These are phyloP conservation scores for Carposina sasakii DNA, from an alignment of 1,140 invertebrate genomes.

Conservation along the genomic window DNA sequence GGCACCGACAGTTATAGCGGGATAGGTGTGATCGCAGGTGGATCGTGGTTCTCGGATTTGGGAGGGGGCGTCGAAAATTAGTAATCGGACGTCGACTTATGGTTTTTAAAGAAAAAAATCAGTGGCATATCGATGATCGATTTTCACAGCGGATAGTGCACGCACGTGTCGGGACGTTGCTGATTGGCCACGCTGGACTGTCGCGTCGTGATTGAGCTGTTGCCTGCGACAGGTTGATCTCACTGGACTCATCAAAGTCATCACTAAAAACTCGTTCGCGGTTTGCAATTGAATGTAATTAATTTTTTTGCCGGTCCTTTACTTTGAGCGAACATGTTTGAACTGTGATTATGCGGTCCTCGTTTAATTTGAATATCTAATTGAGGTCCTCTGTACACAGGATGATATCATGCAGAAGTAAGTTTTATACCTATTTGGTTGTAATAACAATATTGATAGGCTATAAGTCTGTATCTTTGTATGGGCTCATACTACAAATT, in stretches of 20 bases:
- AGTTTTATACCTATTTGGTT: too few species aligned
- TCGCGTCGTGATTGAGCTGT: constrained; percentile 31
- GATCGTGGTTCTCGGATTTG: constrained; percentile 61
- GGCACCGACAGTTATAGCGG: constrained; percentile 60
- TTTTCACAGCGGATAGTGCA: constrained; percentile 66
- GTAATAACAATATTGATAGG: too few species aligned
- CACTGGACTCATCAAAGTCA: constrained; percentile 1
- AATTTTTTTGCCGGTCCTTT: too few species aligned
- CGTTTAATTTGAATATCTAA: too few species aligned
- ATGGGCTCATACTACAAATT: too few species aligned
- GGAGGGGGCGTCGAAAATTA: constrained; percentile 47
- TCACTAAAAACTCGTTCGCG: constrained; percentile 15
- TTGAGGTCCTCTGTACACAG: too few species aligned
- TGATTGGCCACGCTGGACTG: constrained; percentile 43
- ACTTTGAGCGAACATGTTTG: too few species aligned
- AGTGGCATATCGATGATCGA: constrained; percentile 43
- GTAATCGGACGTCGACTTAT: constrained; percentile 63
- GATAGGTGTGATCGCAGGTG: constrained; percentile 43
- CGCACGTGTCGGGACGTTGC: constrained; percentile 53
- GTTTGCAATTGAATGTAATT: constrained; percentile 11
- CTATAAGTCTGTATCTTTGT: too few species aligned
- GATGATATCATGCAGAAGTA: too few species aligned
- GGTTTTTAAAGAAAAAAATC: constrained; percentile 51
- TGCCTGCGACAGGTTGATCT: constrained; percentile 28
- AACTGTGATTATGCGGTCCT: too few species aligned